Base-by-base conservation (phyloP, 2,888 invertebrate species). In the Apodemia duryi region DNA sequence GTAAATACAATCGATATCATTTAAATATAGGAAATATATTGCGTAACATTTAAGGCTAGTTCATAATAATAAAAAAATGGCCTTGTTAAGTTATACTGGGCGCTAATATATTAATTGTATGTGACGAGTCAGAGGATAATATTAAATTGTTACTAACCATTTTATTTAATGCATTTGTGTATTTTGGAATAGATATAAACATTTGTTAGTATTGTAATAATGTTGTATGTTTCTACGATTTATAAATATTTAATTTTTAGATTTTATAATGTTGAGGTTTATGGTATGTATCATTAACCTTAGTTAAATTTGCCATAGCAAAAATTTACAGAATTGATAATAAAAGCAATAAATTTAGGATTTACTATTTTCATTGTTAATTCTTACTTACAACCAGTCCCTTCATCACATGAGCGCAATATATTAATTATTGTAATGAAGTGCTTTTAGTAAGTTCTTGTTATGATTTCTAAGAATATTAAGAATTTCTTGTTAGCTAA, bases 141-240 rank as follows among this genome's bases (percentile, higher is more conserved):
- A 32, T 29, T 54, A 29, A 21, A 57, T 6, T 57, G 57, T 57
- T 57, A 57, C 13, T 32, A 57, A 57, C 32, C 29, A 57, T 32
- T 29, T 29, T 57, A 57, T 57, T 57, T 60, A 60, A n/a, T 60
- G 60, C 60, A 60, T 60, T 60, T 60, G 60, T 60, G 60, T 60
- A 60, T 35, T 35, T 60, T 60, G 11, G 1, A 60, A 60, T 60
- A 32, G 32, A 60, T 60, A 60, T 32, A n/a, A 35, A 10, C 13
- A 13, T 60, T 60, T 60, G 60, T 60, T 60, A 60, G 60, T 32
- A 60, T 60, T 60, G 60, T 60, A 60, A 57, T 57, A 57, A 60
- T 35, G 60, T 60, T 60, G 60, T 60, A 60, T 35, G 35, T 60
- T 60, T 60, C 35, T 60, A 60, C 60, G 32, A 35, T 60, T 60